Percentiles rank a stretch among this genome's conserved stretches.
phyloP scores from a whole-genome alignment of 2,113 vertebrate genomes.

The Lota lota region DNA sequence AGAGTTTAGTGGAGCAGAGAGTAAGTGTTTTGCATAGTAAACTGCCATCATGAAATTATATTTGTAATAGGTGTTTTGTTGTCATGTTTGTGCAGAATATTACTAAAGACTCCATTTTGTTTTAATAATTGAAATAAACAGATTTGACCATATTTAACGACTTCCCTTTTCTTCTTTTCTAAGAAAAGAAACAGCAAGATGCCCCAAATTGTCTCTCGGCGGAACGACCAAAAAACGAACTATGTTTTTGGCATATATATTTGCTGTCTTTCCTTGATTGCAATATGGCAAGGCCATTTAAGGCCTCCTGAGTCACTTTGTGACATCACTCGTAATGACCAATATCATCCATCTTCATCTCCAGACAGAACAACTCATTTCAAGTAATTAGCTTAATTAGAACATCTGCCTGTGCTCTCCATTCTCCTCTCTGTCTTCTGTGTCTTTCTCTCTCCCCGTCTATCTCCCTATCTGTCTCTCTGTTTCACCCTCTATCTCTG shows the following conservation, averaged over 20 bases:
- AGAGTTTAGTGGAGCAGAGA: background rate
- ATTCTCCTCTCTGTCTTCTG: constrained; percentile 31
- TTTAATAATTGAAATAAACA: too few relatives aligned
- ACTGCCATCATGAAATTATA: background rate
- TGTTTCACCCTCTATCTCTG: background rate
- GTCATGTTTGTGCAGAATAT: too few relatives aligned
- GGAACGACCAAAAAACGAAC: constrained; percentile 16
- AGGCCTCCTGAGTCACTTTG: background rate
- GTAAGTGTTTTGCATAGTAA: background rate
- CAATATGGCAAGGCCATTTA: background rate
- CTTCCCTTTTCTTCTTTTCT: too few relatives aligned
- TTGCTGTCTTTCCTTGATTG: constrained; percentile 34
- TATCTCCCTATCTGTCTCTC: background rate
- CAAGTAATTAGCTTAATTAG: constrained; percentile 66
- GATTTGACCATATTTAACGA: too few relatives aligned
- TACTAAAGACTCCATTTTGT: too few relatives aligned
- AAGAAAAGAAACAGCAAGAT: background rate
- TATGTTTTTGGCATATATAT: too few relatives aligned
- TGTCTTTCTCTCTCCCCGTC: background rate
- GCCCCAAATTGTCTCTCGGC: constrained; percentile 24
- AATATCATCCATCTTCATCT: background rate
- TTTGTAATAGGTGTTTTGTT: too few relatives aligned
- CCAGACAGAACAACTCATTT: constrained; percentile 24
- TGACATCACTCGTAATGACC: background rate
- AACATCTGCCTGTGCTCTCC: constrained; percentile 31